These are phyloP conservation scores for Argyresthia goedartella DNA, from an alignment of 2,888 invertebrate genomes.

Conservation along the genomic window DNA sequence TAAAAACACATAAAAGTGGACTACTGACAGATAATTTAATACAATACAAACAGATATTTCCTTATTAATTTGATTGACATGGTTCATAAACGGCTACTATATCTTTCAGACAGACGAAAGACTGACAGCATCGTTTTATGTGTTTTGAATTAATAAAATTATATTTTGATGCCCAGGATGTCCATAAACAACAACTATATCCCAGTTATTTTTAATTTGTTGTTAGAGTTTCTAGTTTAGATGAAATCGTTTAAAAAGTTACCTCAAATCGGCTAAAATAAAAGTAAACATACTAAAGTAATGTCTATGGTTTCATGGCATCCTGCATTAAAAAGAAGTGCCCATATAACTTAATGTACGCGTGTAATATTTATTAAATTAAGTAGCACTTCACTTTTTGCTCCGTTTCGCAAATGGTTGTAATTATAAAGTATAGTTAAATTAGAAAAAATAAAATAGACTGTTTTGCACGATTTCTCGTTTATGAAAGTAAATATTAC, in stretches of 20 bases:
- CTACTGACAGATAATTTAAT: too few relatives aligned
- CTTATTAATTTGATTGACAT: neutral
- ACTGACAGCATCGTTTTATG: slow-evolving; percentile 39
- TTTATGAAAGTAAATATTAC: slow-evolving; percentile 23
- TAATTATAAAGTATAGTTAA: slow-evolving; percentile 57
- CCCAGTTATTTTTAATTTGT: neutral
- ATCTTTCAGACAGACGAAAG: slow-evolving; percentile 38
- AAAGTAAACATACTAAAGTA: neutral
- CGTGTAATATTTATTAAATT: slow-evolving; percentile 36
- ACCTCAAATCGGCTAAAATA: neutral
- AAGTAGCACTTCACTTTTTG: slow-evolving; percentile 61
- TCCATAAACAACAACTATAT: slow-evolving; percentile 24
- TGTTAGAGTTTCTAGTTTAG: neutral
- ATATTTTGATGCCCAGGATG: slow-evolving; percentile 28
- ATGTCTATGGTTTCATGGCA: slow-evolving; percentile 33
- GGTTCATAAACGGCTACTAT: neutral
- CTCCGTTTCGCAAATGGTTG: slow-evolving; percentile 67
- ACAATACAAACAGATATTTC: too few relatives aligned
- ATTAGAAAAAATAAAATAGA: slow-evolving; percentile 49
- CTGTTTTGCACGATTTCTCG: slow-evolving; percentile 62
- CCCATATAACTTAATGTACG: slow-evolving; percentile 36
- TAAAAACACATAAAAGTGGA: too few relatives aligned
- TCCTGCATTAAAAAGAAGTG: slow-evolving; percentile 43
- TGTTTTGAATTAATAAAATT: slow-evolving; percentile 26
- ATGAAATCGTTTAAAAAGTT: too few relatives aligned